Evolutionary conservation across 2,797 vertebrate genomes (phyloP), one percentile per base, ranked within the genome.

Genomic region (Cirrhinus molitorella): DNA sequence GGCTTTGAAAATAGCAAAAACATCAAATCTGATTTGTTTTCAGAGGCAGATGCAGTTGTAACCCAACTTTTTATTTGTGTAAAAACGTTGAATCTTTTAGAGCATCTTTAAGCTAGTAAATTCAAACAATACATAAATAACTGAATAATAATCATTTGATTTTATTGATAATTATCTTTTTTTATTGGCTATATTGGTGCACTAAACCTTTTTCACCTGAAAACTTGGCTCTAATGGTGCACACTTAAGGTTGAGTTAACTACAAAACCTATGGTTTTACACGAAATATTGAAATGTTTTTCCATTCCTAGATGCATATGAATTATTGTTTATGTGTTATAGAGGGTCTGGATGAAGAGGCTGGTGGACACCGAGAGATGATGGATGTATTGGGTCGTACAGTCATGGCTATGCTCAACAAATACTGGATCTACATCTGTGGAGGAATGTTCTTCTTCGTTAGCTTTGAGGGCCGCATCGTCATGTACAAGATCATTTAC

Each of bases 361-460:
- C 90, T 3, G 94, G 91, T 0, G 95, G 94, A 17, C 95, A 95
- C 11, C 93, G 96, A 81, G 96, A 96, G 88, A 93, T 96, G 90
- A 98, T 98, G 96, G 96, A 97, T 73, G 95, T 97, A 31, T 88
- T 98, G 81, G 97, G 96, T 75, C 96, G 95, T 2, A 91, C 97
- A 86, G 95, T 99, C 87, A 96, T 95, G 93, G 95, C 96, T 89
- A 96, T 98, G 95, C 96, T 99, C 89, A 95, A 97, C 85, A 99
- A 99, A 79, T 99, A 99, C 91, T 99, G 98, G 97, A 98, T 99
- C 92, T 99, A 99, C 5, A 94, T 98, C 80, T 99, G 97, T 14
- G 97, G 97, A 17, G 97, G 96, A 19, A 99, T 99, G 98, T 99
- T 99, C 94, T 99, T 99, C 94, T 97, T 99, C 0, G 98, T 99